These are phyloP conservation scores for Xylota segnis DNA, from an alignment of 2,888 invertebrate genomes.

Conservation along the genomic window DNA sequence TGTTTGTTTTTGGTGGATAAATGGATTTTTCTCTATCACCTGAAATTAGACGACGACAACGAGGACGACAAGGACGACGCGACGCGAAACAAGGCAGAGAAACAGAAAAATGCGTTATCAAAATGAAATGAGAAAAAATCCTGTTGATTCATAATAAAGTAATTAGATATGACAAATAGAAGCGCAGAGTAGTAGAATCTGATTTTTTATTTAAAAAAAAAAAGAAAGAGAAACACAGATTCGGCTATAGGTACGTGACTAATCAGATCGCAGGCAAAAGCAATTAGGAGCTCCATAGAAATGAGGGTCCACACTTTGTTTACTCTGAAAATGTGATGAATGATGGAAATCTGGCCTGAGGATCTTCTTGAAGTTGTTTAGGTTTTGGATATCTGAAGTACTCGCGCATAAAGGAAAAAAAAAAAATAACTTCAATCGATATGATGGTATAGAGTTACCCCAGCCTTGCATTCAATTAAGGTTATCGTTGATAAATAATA, in stretches of 20 bases:
- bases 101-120: conserved; percentile 25
- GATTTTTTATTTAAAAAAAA: conserved; percentile 14
- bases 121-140: conserved; percentile 29
- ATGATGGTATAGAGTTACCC: neutral
- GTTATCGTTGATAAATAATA: neutral
- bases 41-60: conserved; percentile 50
- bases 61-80: too few species aligned
- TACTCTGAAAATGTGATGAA: neutral
- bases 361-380: neutral
- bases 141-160: conserved; percentile 68
- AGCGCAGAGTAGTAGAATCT: conserved; percentile 15
- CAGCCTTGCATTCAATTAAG: neutral
- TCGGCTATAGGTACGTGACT: neutral
- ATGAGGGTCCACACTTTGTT: neutral
- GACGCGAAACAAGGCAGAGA: conserved; percentile 8
- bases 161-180: conserved; percentile 67
- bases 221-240: conserved; percentile 2
- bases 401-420: neutral
- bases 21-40: conserved; percentile 57
- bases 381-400: neutral
- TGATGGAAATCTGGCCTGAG: neutral
- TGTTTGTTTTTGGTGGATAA: conserved; percentile 60
- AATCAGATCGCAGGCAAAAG: conserved; percentile 20
- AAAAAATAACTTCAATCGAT: neutral
- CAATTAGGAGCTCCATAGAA: conserved; percentile 15